Evolutionary conservation across 1,140 invertebrate species (phyloP), one percentile per base, ranked within the genome.

Genomic region (Vanessa tameamea): DNA sequence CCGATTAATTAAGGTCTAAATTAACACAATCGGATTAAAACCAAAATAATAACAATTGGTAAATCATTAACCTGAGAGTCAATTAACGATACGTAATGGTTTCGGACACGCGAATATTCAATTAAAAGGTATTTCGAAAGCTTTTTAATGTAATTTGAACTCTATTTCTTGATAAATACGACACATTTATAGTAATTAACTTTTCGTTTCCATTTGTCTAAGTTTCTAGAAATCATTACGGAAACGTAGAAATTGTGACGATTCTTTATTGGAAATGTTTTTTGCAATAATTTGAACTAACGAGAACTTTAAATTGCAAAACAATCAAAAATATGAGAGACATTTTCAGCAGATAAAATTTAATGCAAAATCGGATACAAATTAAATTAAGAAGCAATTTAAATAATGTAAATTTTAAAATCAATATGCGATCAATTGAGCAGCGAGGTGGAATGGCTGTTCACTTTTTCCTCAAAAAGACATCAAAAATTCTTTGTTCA

Each of bases 91-190:
- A 70, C 72, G 69, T 79, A 79, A 79, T 79, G 70, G 72, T 74
- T 69, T 65, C 64, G 73, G 64, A 77, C 78, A 79, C 78, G 78
- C 78, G 72, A 79, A 77, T 66, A 75, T 79, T 79, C 78, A 79
- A 79, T 79, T 79, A 76, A 69, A 73, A 72, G 59, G 37, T 66
- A 61, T 69, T 68, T 64, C 59, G 59, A 72, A 64, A 14, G 59
- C 47, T 64, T 64, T 59, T 72, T 43, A 37, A 61, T 20, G 48
- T 53, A 72, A 72, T 64, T 55, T 65, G 53, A 72, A 64, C 50
- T 37, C 23, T 73, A 73, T 69, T 73, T n/a, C 16, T 51, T 63
- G 14, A 13, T 2, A 1, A 6, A 5, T 65, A 67, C 51, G 63
- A 15, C 14, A 20, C 16, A 59, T 16, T 20, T 8, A 57, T 47